These are phyloP conservation scores for Crepidodera aurea DNA, from an alignment of 2,888 invertebrate species.

Conservation along the genomic window DNA sequence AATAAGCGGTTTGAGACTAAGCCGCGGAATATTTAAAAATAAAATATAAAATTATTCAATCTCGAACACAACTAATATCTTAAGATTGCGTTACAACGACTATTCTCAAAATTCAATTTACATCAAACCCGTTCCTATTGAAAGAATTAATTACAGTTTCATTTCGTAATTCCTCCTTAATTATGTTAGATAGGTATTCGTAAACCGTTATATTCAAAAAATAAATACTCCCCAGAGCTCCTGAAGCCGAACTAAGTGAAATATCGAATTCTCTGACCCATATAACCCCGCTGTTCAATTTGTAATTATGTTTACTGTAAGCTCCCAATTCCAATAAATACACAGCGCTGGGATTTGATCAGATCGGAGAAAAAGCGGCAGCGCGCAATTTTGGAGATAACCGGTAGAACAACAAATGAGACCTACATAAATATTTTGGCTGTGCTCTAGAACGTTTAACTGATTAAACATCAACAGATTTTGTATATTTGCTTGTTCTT, in stretches of 20 bases:
- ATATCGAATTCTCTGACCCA: conserved; percentile 2
- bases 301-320: conserved; percentile 9
- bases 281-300: conserved; percentile 1
- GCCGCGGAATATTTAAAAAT: no score
- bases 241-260: conserved; percentile 5
- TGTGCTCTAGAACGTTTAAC: neutral
- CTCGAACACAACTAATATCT: no score
- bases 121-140: neutral
- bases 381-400: neutral
- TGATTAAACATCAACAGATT: conserved; percentile 3
- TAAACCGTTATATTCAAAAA: neutral
- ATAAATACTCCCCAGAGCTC: neutral
- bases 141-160: neutral
- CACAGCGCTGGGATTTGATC: neutral
- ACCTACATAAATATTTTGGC: conserved; percentile 1
- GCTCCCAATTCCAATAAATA: neutral
- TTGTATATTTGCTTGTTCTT: neutral
- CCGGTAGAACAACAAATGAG: conserved; percentile 1
- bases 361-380: neutral
- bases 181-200: conserved; percentile 3
- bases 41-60: no score
- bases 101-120: neutral
- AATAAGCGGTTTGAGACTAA: no score
- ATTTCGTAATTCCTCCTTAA: neutral
- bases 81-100: no score